Base-by-base conservation (phyloP, 2,888 invertebrate genomes). In the Ferdinandea cuprea region DNA sequence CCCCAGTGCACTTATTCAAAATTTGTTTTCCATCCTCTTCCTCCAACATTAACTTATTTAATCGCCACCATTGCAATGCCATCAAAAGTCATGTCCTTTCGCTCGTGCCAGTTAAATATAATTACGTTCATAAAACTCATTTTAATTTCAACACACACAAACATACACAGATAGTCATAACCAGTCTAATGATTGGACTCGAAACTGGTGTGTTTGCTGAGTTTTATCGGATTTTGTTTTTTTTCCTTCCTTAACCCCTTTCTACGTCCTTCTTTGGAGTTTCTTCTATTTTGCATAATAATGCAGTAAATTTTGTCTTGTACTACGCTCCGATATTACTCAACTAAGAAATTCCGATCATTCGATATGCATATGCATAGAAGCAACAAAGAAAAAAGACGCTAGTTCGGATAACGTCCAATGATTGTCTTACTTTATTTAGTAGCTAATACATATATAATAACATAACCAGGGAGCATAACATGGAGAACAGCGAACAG, bases 361-460 rank as follows among this genome's bases (percentile, higher is more conserved):
- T 21, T 59, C 77, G 81, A 81, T 81, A 81, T 77, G 81, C 81
- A 77, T 81, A 77, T 52, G 54, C 32, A 48, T 42, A 13, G 9
- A 40, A 13, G 2, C 2, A 9, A 17, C 32, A 19, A 46, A 30
- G 58, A 30, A 13, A 6, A 37, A 4, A 13, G 15, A 13, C 17
- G 79, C n/a, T n/a, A n/a, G n/a, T 42, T 72, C 79, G 73, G 73
- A 79, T 79, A 79, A 73, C 79, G 79, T 79, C 73, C 66, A 73
- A 56, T 73, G 79, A 73, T 68, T 79, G 73, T 61, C 73, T 79
- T 68, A 79, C 46, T 73, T 68, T 56, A 63, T 61, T 68, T 68
- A 68, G 61, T 68, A 73, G 48, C 61, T 68, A 61, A 68, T 79
- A 68, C 61, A 68, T 73, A 68, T 61, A 68, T 73, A 73, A 68